Percentiles rank a stretch among this genome's conserved stretches.
phyloP scores from a whole-genome alignment of 2,797 vertebrate genomes.

The Gallinago stenura region DNA sequence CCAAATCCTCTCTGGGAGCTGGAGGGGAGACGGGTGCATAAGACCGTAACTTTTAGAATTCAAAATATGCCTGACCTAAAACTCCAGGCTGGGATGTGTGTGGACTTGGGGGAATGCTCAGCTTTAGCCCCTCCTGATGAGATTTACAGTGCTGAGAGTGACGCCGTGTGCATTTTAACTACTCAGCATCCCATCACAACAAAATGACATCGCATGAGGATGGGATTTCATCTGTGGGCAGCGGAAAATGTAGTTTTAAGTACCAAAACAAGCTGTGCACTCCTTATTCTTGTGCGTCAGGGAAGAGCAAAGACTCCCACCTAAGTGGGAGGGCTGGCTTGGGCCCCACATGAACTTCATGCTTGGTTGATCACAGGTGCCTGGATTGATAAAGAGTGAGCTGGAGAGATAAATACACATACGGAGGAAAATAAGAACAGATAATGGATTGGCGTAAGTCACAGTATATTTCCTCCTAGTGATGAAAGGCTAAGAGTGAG shows the following conservation, averaged over 20 bases:
- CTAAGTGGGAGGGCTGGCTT: not conserved
- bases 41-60: slow-evolving; percentile 32
- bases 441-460: slow-evolving; percentile 48
- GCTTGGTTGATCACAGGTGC: not conserved
- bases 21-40: not conserved
- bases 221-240: not conserved
- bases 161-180: not conserved
- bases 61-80: slow-evolving; percentile 34
- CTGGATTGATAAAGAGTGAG: slow-evolving; percentile 43
- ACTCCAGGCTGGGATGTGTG: not conserved
- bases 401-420: slow-evolving; percentile 42
- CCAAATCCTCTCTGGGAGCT: slow-evolving; percentile 13
- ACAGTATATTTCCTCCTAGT: slow-evolving; percentile 42
- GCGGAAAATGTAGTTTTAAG: not conserved
- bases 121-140: not conserved
- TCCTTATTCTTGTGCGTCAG: not conserved
- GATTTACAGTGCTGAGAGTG: rapidly evolving
- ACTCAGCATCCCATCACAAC: rapidly evolving
- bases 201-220: rapidly evolving
- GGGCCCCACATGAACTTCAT: not conserved
- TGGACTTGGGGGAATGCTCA: not conserved
- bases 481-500: slow-evolving; percentile 60
- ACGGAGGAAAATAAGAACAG: slow-evolving; percentile 40
- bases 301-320: not conserved
- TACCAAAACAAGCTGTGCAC: not conserved